Conservation (phyloP, 2,888 invertebrate species). For the Andrena camellia region DNA sequence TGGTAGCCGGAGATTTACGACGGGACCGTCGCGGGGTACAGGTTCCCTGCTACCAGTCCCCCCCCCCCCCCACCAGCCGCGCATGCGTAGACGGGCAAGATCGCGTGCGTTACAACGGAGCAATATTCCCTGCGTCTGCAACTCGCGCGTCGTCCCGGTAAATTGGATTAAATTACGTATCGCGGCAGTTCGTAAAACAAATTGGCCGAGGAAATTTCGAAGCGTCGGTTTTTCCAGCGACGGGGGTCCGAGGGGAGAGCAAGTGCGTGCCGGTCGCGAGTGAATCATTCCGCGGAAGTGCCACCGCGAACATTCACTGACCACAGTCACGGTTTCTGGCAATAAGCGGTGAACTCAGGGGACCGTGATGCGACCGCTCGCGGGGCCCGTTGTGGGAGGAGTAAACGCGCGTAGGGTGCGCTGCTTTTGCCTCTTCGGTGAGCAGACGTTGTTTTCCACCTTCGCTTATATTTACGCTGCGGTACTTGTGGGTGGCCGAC, state of each 20-base stretch:
- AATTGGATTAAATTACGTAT: conserved; percentile 51
- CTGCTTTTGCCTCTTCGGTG: not conserved
- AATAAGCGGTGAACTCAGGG: conserved; percentile 44
- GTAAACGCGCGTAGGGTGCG: conserved; percentile 11
- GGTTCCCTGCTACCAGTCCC: not conserved
- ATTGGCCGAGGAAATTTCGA: conserved; percentile 31
- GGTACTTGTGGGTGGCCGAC: too few relatives aligned
- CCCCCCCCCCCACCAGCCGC: too few relatives aligned
- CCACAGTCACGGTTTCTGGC: conserved; percentile 59
- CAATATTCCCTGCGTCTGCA: conserved; percentile 36
- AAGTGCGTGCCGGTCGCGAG: conserved; percentile 31
- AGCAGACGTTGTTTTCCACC: not conserved
- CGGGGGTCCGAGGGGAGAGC: not conserved
- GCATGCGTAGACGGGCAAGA: conserved; percentile 19
- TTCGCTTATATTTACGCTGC: too few relatives aligned
- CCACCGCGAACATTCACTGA: conserved; percentile 52
- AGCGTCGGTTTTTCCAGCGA: conserved; percentile 3
- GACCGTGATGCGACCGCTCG: conserved; percentile 28
- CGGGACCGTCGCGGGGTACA: conserved; percentile 5
- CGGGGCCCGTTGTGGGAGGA: conserved; percentile 24
- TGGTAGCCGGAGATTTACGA: conserved; percentile 18
- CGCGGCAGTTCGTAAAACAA: conserved; percentile 40
- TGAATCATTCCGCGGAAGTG: conserved; percentile 59
- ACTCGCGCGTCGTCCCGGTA: conserved; percentile 29
- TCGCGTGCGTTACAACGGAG: conserved; percentile 41